Evolutionary conservation across 2,888 invertebrate genomes (phyloP), one percentile per base, ranked within the genome.

Genomic region (Molorchus minor): DNA sequence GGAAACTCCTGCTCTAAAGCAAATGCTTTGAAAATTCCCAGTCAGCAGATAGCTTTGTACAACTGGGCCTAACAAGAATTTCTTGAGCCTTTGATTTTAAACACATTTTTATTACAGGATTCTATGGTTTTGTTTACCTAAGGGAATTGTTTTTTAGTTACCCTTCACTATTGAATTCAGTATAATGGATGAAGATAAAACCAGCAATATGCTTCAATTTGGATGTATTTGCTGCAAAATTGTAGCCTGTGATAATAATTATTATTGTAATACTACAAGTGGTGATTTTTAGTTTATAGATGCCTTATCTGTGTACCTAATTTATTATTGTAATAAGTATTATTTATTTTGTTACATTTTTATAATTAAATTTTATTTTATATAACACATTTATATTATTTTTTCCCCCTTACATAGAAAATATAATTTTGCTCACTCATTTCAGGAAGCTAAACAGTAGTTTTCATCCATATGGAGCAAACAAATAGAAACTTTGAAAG

Each of bases 161-260:
- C 44, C 36, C 20, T 8, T 54, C 8, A 38, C 45, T 12, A 2
- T 54, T 15, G 19, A 36, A 17, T 54, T 54, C 36, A 44, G 36
- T 10, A 54, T 54, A 10, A 7, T 54, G 5, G 54, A 54, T 29
- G 13, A 12, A n/a, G 44, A 12, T 25, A 45, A 54, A n/a, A 25
- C 20, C 44, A 13, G 54, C 19, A 1, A 3, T 54, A 7, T 54
- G 54, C 5, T 54, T 54, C 35, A 44, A 17, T 25, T n/a, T 38
- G 13, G 44, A 44, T 30, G 29, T 44, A 10, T 44, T 21, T 13
- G 44, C 54, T 35, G 13, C 10, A 21, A 49, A 12, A 21, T 3
- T 20, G 13, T 44, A 25, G 8, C 21, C n/a, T 44, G 33, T 10
- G 33, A 33, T 33, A 10, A n/a, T 10, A n/a, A n/a, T 12, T 33